Evolutionary conservation across 2,888 invertebrate species (phyloP).

Genomic region (Phyllotreta cruciferae): DNA sequence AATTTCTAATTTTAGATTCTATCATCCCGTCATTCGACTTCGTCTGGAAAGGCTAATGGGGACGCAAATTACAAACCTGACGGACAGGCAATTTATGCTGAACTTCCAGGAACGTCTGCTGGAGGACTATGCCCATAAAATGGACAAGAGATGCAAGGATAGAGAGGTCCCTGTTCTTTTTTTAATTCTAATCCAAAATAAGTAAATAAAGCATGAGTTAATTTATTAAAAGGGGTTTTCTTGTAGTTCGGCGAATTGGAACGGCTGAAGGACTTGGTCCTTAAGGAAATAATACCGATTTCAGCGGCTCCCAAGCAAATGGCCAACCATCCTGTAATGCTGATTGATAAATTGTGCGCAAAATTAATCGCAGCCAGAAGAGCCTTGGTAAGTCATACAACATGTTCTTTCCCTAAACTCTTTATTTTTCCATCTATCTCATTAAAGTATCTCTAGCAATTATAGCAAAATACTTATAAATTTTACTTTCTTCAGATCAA

Average conservation of each 20-base stretch:
- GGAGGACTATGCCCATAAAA: constrained; percentile 69
- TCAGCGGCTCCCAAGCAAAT: constrained; percentile 72
- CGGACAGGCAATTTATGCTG: constrained; percentile 73
- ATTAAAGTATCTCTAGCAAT: too few relatives aligned
- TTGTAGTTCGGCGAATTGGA: constrained; percentile 66
- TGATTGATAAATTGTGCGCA: constrained; percentile 66
- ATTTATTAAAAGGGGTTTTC: constrained; percentile 38
- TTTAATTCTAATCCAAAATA: background rate
- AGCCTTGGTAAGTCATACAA: constrained; percentile 59
- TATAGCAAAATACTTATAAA: background rate
- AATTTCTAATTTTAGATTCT: constrained; percentile 62
- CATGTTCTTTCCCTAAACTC: background rate
- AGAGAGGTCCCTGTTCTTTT: constrained; percentile 63
- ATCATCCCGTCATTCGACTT: constrained; percentile 69
- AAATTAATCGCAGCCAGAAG: constrained; percentile 62
- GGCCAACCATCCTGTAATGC: constrained; percentile 72
- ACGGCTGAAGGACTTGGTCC: constrained; percentile 71
- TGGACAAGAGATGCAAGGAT: constrained; percentile 68
- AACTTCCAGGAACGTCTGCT: constrained; percentile 69
- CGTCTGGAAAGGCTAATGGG: constrained; percentile 76
- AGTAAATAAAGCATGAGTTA: background rate
- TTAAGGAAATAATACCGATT: constrained; percentile 71
- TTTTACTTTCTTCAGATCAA: constrained; percentile 51
- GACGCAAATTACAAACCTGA: constrained; percentile 70
- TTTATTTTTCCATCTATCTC: too few relatives aligned